phyloP scores from a whole-genome alignment of 2,888 invertebrate species.

The Leistus spinibarbis region DNA sequence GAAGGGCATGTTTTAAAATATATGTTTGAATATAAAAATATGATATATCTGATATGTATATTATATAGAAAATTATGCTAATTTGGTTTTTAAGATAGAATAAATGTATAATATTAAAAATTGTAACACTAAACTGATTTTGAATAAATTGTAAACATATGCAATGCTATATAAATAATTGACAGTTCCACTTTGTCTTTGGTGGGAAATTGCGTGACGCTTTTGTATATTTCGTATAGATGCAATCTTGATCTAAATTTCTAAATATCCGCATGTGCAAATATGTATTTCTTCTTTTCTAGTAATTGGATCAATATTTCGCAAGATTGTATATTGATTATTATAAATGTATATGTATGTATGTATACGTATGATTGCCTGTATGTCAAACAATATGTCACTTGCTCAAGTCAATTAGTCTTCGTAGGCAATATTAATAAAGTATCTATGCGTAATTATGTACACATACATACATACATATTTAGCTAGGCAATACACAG shows the following conservation, averaged over 20 bases:
- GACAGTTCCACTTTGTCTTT: not conserved
- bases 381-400: slow-evolving; percentile 6
- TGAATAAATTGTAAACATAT: too few relatives aligned
- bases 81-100: too few relatives aligned
- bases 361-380: not conserved
- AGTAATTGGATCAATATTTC: not conserved
- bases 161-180: too few relatives aligned
- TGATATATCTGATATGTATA: too few relatives aligned
- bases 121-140: too few relatives aligned
- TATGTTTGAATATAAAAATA: too few relatives aligned
- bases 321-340: not conserved
- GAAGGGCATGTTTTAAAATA: too few relatives aligned
- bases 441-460: not conserved
- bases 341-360: not conserved
- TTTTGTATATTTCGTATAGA: too few relatives aligned
- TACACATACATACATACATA: slow-evolving; percentile 1
- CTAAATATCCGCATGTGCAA: not conserved
- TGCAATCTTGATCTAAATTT: not conserved
- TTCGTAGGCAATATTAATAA: slow-evolving; percentile 4
- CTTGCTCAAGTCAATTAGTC: slow-evolving; percentile 3
- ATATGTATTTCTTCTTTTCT: not conserved
- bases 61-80: too few relatives aligned
- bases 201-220: not conserved
- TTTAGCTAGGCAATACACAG: too few relatives aligned
- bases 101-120: too few relatives aligned